Evolutionary conservation across 1,140 invertebrate genomes (phyloP), one percentile per base, ranked within the genome.

Genomic region (Meloidogyne hapla): DNA sequence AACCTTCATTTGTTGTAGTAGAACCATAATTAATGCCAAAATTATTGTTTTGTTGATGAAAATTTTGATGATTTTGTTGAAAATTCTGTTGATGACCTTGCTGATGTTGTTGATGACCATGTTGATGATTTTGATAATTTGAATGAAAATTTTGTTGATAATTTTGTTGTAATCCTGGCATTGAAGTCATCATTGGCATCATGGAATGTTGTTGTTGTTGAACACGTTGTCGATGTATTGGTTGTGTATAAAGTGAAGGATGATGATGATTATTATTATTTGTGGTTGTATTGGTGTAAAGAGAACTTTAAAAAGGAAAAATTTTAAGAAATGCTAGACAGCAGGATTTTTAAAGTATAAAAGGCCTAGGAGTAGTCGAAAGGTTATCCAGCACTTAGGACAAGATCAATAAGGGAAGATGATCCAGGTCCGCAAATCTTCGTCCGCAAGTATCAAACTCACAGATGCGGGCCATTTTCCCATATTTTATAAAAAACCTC

Each of bases 151-250:
- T n/a, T n/a, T 33, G 13, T 15, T 40, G 26, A 18, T 33, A 12
- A n/a, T 38, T 15, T 33, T 66, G 64, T 23, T 67, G 40, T 67
- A 33, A 67, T 8, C 3, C 21, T 67, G 65, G 18, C 21, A 67
- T n/a, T 67, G 65, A 67, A 67, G 21, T 42, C 65, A 67, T 67
- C n/a, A 56, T 21, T 56, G 18, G 48, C 18, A 56, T n/a, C 8
- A n/a, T 56, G 48, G 48, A 56, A 67, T 67, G 65, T 18, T 38
- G 26, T 15, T 66, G 64, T 18, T 15, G 64, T 15, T 40, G 64
- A 18, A 18, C 12, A 28, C 15, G 28, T 2, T 33, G 38, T 13
- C 13, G 64, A 18, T 40, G 26, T 40, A 15, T 12, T 66, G 18
- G 64, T 5, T 4, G 15, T 23, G 48, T 56, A 56, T 56, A 56